phyloP scores from a whole-genome alignment of 1,140 invertebrate species.

The Pogonognathellus flavescens region DNA sequence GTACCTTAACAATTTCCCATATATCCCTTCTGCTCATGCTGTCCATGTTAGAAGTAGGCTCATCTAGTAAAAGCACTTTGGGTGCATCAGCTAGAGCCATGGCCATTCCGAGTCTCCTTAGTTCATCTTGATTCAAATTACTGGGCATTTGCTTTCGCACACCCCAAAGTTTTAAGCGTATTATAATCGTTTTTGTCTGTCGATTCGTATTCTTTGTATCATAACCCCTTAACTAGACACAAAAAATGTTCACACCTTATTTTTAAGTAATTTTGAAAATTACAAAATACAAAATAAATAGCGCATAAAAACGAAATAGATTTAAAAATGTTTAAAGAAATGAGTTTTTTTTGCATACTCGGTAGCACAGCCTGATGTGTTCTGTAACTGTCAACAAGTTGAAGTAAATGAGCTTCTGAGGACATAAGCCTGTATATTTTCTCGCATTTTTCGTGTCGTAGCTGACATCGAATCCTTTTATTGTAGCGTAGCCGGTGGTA shows the following conservation, averaged over 20 bases:
- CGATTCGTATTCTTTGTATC: slow-evolving; percentile 10
- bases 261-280: too few relatives aligned
- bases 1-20: slow-evolving; percentile 57
- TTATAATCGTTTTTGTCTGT: slow-evolving; percentile 6
- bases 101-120: slow-evolving; percentile 52
- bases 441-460: slow-evolving; percentile 39
- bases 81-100: slow-evolving; percentile 59
- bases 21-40: slow-evolving; percentile 57
- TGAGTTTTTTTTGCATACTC: neutral
- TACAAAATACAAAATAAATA: neutral
- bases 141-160: slow-evolving; percentile 17
- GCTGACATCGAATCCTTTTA: slow-evolving; percentile 52
- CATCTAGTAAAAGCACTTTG: slow-evolving; percentile 53
- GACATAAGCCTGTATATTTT: slow-evolving; percentile 55
- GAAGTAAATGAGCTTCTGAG: slow-evolving; percentile 57
- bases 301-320: neutral
- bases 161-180: slow-evolving; percentile 47
- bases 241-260: too few relatives aligned
- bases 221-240: slow-evolving; percentile 59
- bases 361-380: slow-evolving; percentile 58
- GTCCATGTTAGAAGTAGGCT: slow-evolving; percentile 54
- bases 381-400: slow-evolving; percentile 60
- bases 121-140: slow-evolving; percentile 47
- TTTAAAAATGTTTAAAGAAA: neutral
- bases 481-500: slow-evolving; percentile 48